phyloP scores from a whole-genome alignment of 1,140 invertebrate genomes.

The Drosophila nannoptera region DNA sequence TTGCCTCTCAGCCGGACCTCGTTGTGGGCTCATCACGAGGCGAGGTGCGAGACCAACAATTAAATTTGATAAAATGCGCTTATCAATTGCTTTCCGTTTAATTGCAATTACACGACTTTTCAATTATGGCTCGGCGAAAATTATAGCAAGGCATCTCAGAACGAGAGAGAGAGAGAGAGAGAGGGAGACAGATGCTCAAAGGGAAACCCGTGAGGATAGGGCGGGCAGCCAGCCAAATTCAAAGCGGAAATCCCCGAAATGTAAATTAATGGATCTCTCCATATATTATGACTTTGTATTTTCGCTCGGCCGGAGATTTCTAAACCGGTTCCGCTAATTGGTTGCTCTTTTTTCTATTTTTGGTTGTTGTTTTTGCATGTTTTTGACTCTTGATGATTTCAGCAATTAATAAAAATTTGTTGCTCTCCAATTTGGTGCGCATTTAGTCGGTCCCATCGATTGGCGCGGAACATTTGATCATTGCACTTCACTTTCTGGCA shows the following conservation, averaged over 20 bases:
- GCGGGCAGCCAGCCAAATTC: conserved; percentile 25
- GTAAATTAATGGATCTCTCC: conserved; percentile 67
- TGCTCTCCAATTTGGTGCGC: conserved; percentile 50
- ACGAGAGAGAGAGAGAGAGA: background rate
- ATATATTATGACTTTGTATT: conserved; percentile 46
- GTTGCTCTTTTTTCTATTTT: conserved; percentile 47
- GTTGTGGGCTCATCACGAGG: conserved; percentile 22
- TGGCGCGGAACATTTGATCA: conserved; percentile 19
- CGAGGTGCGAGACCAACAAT: conserved; percentile 13
- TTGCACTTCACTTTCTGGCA: conserved; percentile 33
- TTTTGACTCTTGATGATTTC: background rate
- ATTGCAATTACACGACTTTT: conserved; percentile 67
- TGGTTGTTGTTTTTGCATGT: conserved; percentile 16
- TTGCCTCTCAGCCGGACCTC: conserved; percentile 21
- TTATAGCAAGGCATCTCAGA: conserved; percentile 34
- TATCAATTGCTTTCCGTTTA: conserved; percentile 20
- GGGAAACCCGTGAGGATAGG: conserved; percentile 1
- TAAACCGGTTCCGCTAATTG: conserved; percentile 62
- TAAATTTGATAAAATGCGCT: conserved; percentile 32
- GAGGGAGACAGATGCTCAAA: background rate
- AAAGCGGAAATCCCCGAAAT: conserved; percentile 68
- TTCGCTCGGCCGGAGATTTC: conserved; percentile 25
- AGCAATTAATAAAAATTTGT: conserved; percentile 14
- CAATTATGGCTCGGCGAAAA: conserved; percentile 56
- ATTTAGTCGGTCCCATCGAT: conserved; percentile 53